Evolutionary conservation across 2,113 vertebrate species (phyloP).

Genomic region (Phoenicopterus ruber): DNA sequence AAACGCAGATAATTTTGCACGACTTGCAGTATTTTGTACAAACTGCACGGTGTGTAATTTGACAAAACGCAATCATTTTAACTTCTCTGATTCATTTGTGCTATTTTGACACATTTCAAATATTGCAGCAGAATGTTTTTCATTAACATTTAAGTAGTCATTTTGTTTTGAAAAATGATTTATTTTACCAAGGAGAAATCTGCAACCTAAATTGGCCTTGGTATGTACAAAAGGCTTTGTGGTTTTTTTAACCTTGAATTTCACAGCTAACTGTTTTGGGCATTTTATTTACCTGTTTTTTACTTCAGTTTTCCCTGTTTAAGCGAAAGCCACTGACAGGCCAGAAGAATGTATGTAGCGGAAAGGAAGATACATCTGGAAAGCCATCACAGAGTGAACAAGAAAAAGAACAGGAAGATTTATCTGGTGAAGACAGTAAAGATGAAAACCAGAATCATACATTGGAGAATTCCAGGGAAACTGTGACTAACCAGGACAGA

Average conservation of each 20-base stretch:
- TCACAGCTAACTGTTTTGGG: background rate
- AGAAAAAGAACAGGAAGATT: conserved; percentile 53
- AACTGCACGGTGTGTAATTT: background rate
- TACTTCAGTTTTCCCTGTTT: conserved; percentile 74
- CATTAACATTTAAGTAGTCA: background rate
- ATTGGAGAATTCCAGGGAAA: conserved; percentile 39
- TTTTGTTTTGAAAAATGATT: background rate
- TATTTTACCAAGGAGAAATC: background rate
- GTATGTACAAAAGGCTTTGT: background rate
- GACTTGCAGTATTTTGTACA: background rate
- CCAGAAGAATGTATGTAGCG: conserved; percentile 58
- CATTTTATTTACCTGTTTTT: background rate
- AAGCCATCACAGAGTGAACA: conserved; percentile 39
- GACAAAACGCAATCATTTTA: background rate
- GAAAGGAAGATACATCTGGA: conserved; percentile 37
- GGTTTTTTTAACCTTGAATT: background rate
- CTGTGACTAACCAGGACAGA: conserved; percentile 44
- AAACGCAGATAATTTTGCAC: background rate
- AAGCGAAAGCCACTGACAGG: conserved; percentile 53
- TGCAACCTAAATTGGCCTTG: background rate
- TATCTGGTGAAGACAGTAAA: conserved; percentile 42
- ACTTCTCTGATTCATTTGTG: background rate
- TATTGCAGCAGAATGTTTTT: background rate
- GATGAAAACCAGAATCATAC: conserved; percentile 63
- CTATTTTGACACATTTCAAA: background rate